Evolutionary conservation across 2,888 invertebrate species (phyloP).

Genomic region (Megalurothrips usitatus): DNA sequence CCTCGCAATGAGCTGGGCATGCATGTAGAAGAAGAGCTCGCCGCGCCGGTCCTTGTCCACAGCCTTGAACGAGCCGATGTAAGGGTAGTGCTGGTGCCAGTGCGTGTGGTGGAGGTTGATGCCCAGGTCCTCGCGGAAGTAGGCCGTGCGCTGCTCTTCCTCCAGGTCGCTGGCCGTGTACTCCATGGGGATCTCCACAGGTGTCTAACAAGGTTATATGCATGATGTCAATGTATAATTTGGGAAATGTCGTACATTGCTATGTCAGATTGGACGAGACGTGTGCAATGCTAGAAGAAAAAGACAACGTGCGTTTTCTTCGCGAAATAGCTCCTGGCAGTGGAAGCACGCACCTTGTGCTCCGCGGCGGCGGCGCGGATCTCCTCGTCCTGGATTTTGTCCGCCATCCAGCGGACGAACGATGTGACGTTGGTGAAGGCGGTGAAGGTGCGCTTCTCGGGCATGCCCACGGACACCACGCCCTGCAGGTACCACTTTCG

Average conservation of each 20-base stretch:
- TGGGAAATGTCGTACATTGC: too few relatives aligned
- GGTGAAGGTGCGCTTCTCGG: background rate
- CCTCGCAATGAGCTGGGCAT: background rate
- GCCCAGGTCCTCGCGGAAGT: conserved; percentile 7
- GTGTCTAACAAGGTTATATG: too few relatives aligned
- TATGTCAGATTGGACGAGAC: too few relatives aligned
- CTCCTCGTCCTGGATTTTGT: conserved; percentile 9
- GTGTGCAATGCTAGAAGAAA: too few relatives aligned
- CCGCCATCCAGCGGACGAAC: background rate
- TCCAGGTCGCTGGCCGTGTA: conserved; percentile 6
- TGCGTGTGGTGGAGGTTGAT: background rate
- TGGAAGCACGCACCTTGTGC: background rate
- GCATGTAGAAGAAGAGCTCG: conserved; percentile 12
- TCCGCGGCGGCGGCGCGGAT: background rate
- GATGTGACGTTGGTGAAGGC: background rate
- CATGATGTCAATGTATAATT: too few relatives aligned
- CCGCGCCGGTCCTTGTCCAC: background rate
- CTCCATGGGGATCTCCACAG: background rate
- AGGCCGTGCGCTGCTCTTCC: background rate
- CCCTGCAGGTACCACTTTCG: background rate
- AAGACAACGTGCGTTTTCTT: too few relatives aligned
- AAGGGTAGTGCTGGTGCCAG: background rate
- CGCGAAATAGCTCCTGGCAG: too few relatives aligned
- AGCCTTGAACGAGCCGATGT: background rate
- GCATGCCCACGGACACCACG: background rate